Evolutionary conservation across 2,797 vertebrate genomes (phyloP).

Genomic region (Phyllotis vaccarum): DNA sequence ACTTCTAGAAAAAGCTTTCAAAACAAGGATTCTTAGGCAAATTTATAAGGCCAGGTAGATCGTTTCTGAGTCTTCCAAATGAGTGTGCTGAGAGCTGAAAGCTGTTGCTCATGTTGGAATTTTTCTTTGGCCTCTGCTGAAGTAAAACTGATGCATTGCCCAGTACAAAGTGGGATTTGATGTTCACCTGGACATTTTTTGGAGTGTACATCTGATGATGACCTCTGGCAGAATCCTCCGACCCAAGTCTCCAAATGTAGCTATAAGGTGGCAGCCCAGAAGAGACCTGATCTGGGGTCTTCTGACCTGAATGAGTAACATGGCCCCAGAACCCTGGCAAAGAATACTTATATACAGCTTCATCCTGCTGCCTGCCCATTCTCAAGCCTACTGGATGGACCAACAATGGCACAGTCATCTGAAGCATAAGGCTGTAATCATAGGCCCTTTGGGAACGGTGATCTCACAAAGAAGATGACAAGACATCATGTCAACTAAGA

Average conservation of each 20-base stretch:
- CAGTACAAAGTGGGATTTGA: accelerated
- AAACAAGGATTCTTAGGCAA: background rate
- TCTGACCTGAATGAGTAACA: background rate
- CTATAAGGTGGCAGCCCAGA: background rate
- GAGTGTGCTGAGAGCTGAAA: background rate
- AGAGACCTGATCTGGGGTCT: background rate
- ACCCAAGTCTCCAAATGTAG: background rate
- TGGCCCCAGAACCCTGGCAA: background rate
- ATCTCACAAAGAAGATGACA: background rate
- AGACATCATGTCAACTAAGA: background rate
- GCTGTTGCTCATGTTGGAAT: background rate
- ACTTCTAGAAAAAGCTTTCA: background rate
- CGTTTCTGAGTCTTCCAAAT: background rate
- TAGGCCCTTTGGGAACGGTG: background rate
- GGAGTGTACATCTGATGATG: background rate
- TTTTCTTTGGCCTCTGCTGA: background rate
- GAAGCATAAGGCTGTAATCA: background rate
- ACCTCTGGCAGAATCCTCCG: background rate
- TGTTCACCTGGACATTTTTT: background rate
- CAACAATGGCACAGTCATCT: background rate
- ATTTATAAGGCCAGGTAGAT: background rate
- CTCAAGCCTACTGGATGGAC: background rate
- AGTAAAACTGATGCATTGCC: accelerated
- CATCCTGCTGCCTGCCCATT: background rate
- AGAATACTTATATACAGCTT: background rate